phyloP scores from a whole-genome alignment of 2,888 invertebrate species.

The Microctonus hyperodae region DNA sequence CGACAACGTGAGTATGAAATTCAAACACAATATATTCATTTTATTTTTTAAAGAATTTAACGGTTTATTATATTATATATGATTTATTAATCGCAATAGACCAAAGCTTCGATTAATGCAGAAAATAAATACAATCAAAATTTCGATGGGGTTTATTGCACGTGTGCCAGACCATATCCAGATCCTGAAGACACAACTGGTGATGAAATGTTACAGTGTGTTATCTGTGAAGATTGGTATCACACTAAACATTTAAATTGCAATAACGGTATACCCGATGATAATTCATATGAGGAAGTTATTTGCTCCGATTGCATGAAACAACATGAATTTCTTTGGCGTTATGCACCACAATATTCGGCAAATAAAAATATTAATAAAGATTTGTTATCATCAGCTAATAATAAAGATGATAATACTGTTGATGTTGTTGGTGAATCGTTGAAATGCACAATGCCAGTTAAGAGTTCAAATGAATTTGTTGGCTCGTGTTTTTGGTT shows the following conservation, averaged over 20 bases:
- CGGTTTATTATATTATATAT: not conserved
- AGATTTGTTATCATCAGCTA: slow-evolving; percentile 28
- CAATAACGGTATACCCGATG: slow-evolving; percentile 66
- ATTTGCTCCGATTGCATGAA: slow-evolving; percentile 81
- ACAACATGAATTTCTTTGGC: slow-evolving; percentile 76
- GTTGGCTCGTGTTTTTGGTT: slow-evolving; percentile 79
- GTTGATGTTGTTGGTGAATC: slow-evolving; percentile 44
- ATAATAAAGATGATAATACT: slow-evolving; percentile 44
- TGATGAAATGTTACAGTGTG: slow-evolving; percentile 96
- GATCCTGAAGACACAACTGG: slow-evolving; percentile 83
- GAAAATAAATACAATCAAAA: slow-evolving; percentile 91
- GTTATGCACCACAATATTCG: slow-evolving; percentile 68
- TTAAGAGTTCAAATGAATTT: slow-evolving; percentile 32
- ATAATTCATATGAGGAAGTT: slow-evolving; percentile 76
- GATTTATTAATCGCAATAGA: slow-evolving; percentile 47
- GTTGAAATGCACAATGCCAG: slow-evolving; percentile 52
- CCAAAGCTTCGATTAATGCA: slow-evolving; percentile 72
- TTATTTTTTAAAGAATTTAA: not conserved
- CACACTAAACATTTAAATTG: slow-evolving; percentile 80
- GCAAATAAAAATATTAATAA: slow-evolving; percentile 45
- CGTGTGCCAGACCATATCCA: slow-evolving; percentile 91
- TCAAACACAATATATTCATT: not conserved
- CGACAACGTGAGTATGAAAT: slow-evolving; percentile 65
- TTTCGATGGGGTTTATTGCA: slow-evolving; percentile 91
- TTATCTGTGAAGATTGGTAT: slow-evolving; percentile 98